Evolutionary conservation across 2,113 vertebrate species (phyloP).

Genomic region (Pterocles gutturalis): DNA sequence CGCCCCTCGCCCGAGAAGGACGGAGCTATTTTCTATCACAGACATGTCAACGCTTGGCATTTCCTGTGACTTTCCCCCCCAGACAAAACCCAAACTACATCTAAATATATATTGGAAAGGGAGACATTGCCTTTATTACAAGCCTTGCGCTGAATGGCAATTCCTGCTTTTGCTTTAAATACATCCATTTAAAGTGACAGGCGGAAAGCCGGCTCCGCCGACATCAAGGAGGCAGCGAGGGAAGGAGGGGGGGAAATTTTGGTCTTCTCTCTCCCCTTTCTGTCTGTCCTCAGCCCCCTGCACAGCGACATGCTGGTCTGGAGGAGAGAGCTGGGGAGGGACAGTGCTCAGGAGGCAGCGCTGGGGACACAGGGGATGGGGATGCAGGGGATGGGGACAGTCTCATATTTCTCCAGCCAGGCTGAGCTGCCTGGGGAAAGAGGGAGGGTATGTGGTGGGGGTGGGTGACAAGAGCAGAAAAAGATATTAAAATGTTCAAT

Average conservation of each 20-base stretch:
- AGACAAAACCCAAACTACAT: background rate
- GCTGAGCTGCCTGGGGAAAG: background rate
- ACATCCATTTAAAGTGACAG: background rate
- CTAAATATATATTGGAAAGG: background rate
- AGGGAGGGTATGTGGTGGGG: background rate
- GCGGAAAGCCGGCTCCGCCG: rapidly evolving
- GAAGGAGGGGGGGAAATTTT: background rate
- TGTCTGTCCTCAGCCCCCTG: background rate
- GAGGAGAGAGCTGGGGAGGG: background rate
- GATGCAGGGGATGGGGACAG: background rate
- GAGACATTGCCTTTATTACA: background rate
- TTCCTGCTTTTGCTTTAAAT: constrained; percentile 15
- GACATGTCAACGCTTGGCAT: background rate
- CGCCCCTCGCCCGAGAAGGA: background rate
- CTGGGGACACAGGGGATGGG: background rate
- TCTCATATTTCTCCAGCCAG: background rate
- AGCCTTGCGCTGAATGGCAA: constrained; percentile 4
- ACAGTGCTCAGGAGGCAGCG: rapidly evolving
- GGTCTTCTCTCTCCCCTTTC: background rate
- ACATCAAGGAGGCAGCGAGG: background rate
- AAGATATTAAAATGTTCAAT: background rate
- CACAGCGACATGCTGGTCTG: background rate
- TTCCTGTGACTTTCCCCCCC: background rate
- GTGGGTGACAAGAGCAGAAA: background rate
- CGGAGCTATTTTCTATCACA: background rate